Conservation (phyloP, 2,888 invertebrate species). For the Dexiosoma caninum region DNA sequence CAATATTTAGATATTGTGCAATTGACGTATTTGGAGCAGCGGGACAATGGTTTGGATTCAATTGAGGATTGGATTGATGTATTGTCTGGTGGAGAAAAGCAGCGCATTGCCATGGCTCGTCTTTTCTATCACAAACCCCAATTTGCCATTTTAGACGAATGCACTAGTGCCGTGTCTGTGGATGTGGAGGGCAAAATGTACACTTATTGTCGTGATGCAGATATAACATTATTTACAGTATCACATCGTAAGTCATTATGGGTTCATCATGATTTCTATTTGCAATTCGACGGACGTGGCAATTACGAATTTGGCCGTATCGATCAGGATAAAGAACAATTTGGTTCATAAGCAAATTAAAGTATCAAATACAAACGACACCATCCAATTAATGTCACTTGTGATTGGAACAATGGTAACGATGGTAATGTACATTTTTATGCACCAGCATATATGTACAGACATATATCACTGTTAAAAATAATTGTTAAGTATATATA, state of each 20-base stretch:
- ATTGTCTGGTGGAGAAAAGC: constrained; percentile 98
- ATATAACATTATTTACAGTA: constrained; percentile 96
- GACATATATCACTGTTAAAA: not conserved
- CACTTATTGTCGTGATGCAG: constrained; percentile 90
- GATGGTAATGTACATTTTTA: not conserved
- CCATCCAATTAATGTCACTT: constrained; percentile 20
- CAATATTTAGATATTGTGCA: constrained; percentile 90
- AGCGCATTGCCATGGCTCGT: constrained; percentile 98
- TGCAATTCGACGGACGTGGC: constrained; percentile 98
- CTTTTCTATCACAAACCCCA: constrained; percentile 98
- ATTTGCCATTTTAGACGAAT: constrained; percentile 99
- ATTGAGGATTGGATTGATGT: constrained; percentile 99
- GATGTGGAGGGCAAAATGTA: constrained; percentile 99
- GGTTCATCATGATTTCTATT: constrained; percentile 97
- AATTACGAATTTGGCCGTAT: constrained; percentile 91
- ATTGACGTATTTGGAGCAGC: constrained; percentile 87
- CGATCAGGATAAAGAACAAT: constrained; percentile 91
- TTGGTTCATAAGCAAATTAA: constrained; percentile 86
- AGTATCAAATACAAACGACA: not conserved
- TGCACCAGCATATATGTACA: not conserved
- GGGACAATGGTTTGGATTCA: constrained; percentile 93
- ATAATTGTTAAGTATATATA: no score
- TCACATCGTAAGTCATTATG: constrained; percentile 98
- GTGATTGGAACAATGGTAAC: not conserved
- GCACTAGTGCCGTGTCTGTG: constrained; percentile 98